Evolutionary conservation across 2,797 vertebrate genomes (phyloP).

Genomic region (Bradypodion pumilum): DNA sequence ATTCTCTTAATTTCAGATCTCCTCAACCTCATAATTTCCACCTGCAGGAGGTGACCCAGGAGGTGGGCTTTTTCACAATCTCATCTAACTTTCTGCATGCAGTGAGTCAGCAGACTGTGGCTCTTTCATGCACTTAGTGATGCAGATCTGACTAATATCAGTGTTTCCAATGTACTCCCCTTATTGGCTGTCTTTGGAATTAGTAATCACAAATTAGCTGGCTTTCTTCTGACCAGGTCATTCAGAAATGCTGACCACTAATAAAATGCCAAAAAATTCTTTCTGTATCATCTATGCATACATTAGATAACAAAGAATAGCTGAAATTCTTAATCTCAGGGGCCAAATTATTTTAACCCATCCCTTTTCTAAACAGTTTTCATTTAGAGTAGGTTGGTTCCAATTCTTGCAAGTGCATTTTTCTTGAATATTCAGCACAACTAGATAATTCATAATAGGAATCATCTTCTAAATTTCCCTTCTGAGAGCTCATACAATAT

Average conservation of each 20-base stretch:
- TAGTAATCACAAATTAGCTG: background rate
- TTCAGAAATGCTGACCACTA: background rate
- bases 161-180: background rate
- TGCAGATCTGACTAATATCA: background rate
- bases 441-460: background rate
- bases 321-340: background rate
- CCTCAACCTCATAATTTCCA: background rate
- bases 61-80: too few species aligned
- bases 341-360: background rate
- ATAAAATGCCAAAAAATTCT: background rate
- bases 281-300: background rate
- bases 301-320: too few species aligned
- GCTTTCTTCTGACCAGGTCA: background rate
- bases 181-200: background rate
- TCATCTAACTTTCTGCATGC: too few species aligned
- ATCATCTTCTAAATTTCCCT: background rate
- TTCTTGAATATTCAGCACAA: background rate
- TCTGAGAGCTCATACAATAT: background rate
- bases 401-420: background rate
- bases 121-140: background rate
- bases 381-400: background rate
- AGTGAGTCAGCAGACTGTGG: background rate
- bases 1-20: background rate
- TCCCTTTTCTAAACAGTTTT: background rate
- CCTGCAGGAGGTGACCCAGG: background rate